Conservation (phyloP, 2,888 invertebrate genomes). For the Prenolepis imparis region DNA sequence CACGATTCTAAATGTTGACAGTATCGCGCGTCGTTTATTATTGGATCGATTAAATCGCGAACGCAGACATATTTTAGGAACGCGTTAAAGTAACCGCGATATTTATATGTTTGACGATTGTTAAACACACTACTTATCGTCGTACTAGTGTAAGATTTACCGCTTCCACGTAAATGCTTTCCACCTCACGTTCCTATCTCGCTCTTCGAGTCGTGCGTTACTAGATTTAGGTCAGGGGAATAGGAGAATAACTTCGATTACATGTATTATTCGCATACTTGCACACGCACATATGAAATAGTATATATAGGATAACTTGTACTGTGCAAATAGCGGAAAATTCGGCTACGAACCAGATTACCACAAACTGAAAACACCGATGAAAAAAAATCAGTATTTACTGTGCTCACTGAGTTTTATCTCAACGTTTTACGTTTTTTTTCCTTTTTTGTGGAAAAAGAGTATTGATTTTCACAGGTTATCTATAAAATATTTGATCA, state of each 20-base stretch:
- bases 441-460: background rate
- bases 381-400: conserved; percentile 15
- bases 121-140: conserved; percentile 2
- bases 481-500: background rate
- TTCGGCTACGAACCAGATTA: conserved; percentile 22
- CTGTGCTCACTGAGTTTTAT: conserved; percentile 7
- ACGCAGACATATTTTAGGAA: background rate
- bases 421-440: background rate
- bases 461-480: background rate
- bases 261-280: conserved; percentile 19
- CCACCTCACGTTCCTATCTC: conserved; percentile 12
- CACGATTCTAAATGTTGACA: background rate
- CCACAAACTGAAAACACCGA: conserved; percentile 44
- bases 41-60: conserved; percentile 11
- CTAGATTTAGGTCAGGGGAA: conserved; percentile 30
- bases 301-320: background rate
- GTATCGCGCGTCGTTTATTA: background rate
- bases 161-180: conserved; percentile 15
- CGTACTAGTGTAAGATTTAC: conserved; percentile 31
- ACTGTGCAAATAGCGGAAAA: conserved; percentile 36
- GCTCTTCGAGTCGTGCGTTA: conserved; percentile 10
- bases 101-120: conserved; percentile 24
- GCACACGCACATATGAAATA: conserved; percentile 7
- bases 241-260: conserved; percentile 51
- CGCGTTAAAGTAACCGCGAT: background rate